A percentile compares a stretch with the other conserved stretches of the same genome.
phyloP scores from a whole-genome alignment of 2,113 vertebrate species.

The Coptodon bakossiorum region DNA sequence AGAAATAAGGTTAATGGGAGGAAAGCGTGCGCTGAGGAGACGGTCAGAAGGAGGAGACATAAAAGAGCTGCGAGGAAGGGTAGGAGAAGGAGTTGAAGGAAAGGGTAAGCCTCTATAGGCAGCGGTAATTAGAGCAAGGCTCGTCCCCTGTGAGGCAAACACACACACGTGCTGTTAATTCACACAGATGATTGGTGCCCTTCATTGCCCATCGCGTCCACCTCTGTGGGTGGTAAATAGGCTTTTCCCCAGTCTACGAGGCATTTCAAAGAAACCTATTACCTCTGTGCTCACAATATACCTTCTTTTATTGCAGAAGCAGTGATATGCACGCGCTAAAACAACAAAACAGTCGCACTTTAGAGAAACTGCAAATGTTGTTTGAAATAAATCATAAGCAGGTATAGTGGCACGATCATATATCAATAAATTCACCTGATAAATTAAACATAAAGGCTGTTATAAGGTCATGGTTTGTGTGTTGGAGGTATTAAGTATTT shows the following conservation, averaged over 20 bases:
- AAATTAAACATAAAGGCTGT: constrained; percentile 34
- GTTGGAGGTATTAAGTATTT: constrained; percentile 44
- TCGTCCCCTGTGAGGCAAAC: constrained; percentile 31
- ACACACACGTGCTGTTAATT: constrained; percentile 25
- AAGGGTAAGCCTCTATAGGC: constrained; percentile 42
- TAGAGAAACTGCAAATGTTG: neutral
- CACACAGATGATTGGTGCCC: constrained; percentile 17
- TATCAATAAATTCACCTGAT: constrained; percentile 16
- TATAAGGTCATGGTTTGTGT: constrained; percentile 33
- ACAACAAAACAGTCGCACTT: neutral
- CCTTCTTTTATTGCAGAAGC: neutral
- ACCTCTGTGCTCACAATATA: neutral
- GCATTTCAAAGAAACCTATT: constrained; percentile 16
- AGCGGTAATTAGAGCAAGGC: constrained; percentile 50
- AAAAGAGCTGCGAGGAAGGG: constrained; percentile 9
- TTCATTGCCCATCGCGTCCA: constrained; percentile 10
- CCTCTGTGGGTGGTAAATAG: constrained; percentile 11
- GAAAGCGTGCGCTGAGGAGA: neutral
- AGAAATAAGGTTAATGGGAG: neutral
- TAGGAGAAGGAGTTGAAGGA: constrained; percentile 23
- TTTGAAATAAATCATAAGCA: constrained; percentile 17
- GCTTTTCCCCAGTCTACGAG: constrained; percentile 1
- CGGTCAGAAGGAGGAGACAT: neutral
- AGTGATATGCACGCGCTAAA: neutral
- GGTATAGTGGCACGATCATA: neutral